Base-by-base conservation (phyloP, 2,113 vertebrate species). In the Psettodes erumei region DNA sequence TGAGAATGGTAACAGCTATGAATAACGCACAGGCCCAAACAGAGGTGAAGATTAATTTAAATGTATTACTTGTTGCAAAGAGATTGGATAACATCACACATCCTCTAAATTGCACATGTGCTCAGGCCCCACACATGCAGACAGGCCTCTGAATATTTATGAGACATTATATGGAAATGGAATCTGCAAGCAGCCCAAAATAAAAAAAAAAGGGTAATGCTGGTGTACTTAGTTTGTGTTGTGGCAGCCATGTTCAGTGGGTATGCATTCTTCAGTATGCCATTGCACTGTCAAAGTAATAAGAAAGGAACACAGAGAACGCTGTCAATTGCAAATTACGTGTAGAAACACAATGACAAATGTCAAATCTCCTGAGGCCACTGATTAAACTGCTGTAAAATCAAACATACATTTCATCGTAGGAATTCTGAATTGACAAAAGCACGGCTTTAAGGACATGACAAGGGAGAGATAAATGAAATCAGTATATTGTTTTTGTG, bases 61-160 rank as follows among this genome's bases (percentile, higher is more conserved):
- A 87, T 84, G 83, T 80, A 82, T 86, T 75, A 76, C 73, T 81
- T 71, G 78, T 76, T 69, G 56, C 66, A 77, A 85, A 90, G 76
- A 70, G 72, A 84, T 83, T 86, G 64, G 70, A 88, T 82, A 50
- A 42, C 51, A 83, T 86, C 59, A 50, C 75, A 74, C 45, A 51
- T 76, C 61, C 63, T 50, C 65, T 70, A 75, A 88, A 72, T 75
- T 2, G 13, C 63, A 63, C 42, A 63, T 28, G 43, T 74, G 55
- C 8, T 18, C 27, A 19, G 28, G 60, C 67, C 23, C 38, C 8
- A 2, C 0, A 35, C 67, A 68, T 47, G 38, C 30, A 70, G 50
- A 23, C 40, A 58, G 56, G 35, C 37, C 21, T 50, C 55, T 42
- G 75, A 81, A 77, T 82, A 82, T 70, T 82, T 70, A 75, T 66